Evolutionary conservation across 2,888 invertebrate species (phyloP), one percentile per base, ranked within the genome.

Genomic region (Hyposoter didymator): DNA sequence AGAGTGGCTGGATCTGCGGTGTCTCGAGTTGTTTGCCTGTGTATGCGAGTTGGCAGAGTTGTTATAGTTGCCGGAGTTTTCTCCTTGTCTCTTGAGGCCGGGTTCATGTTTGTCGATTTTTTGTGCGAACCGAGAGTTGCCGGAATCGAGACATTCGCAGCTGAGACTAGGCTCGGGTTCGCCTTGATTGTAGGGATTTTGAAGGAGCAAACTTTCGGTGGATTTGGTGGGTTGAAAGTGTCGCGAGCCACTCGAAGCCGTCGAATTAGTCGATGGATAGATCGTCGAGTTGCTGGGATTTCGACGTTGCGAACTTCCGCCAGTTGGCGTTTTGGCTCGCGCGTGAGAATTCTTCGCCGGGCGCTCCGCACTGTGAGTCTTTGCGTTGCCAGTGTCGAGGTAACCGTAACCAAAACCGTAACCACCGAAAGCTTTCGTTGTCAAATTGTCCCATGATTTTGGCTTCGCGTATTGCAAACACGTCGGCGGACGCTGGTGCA

Each of bases 401-500:
- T 97, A 98, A 8, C 97, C 98, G 90, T 97, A 98, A 0, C 98
- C 98, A 90, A 97, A 98, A 3, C 97, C 97, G 88, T 98, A 98
- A 0, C 97, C 98, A 0, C 97, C 97, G 88, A 97, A 96, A 0
- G 97, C 97, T 94, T 97, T 98, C 1, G 97, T 97, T 0, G 98
- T 97, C 78, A 98, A 94, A 94, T 98, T 98, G 92, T 98, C 98
- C 98, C 98, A 98, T 0, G 98, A 98, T 92, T 98, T 98, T 0
- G 98, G 98, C 91, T 98, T 98, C 86, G 94, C 91, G 91, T 94
- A 92, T 90, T 95, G 94, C 43, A 94, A 91, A 85, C 94, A 94
- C 78, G 94, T 92, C 4, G 94, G 93, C 39, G 94, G 93, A 64
- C 93, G 92, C 35, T 92, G 92, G 67, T 93, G 94, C 92, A 87